Evolutionary conservation across 2,888 invertebrate species (phyloP).

Genomic region (Erebia aethiops): DNA sequence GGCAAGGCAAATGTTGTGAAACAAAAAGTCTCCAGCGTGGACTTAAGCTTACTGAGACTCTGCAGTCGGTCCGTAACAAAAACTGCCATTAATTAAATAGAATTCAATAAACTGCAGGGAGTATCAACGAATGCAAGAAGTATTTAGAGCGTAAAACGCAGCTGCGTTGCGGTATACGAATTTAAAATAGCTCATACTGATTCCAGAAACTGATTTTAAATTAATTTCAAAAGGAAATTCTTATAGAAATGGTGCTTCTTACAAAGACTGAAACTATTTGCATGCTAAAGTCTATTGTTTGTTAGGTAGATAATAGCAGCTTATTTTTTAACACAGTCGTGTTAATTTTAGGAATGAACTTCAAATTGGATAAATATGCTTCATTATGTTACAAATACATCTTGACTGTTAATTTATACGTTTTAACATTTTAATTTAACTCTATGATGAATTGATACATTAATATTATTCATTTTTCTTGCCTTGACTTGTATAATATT

Average conservation of each 20-base stretch:
- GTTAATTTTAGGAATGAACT: no score
- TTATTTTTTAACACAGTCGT: no score
- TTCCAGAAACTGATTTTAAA: neutral
- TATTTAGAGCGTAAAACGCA: slow-evolving; percentile 19
- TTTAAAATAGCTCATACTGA: neutral
- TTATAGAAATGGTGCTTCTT: no score
- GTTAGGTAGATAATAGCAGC: no score
- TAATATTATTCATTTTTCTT: neutral
- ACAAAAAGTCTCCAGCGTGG: neutral
- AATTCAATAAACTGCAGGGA: slow-evolving; percentile 26
- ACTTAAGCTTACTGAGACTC: slow-evolving; percentile 1
- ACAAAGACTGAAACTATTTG: no score
- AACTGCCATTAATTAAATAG: slow-evolving; percentile 17
- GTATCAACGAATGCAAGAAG: slow-evolving; percentile 18
- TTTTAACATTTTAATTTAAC: neutral
- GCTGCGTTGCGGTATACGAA: slow-evolving; percentile 9
- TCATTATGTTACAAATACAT: neutral
- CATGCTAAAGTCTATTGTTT: no score
- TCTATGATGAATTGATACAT: neutral
- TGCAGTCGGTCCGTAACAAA: slow-evolving; percentile 10
- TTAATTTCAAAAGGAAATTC: no score
- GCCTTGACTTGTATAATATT: neutral
- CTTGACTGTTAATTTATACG: neutral
- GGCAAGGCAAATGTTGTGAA: neutral
- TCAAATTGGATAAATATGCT: no score